Base-by-base conservation (phyloP, 1,140 invertebrate species). In the Papilio helenus region DNA sequence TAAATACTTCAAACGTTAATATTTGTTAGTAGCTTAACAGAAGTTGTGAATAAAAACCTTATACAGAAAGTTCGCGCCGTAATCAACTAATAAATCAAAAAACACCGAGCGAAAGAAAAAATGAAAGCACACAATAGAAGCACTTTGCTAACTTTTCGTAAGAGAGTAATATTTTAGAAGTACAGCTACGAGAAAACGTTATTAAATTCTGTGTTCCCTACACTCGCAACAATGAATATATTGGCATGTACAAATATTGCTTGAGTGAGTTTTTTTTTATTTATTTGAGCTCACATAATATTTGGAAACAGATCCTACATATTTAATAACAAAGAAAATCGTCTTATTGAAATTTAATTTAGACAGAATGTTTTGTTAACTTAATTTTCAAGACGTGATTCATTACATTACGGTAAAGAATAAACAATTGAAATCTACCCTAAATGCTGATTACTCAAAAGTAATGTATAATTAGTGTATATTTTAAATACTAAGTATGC, bases 141-240 rank as follows among this genome's bases (percentile, higher is more conserved):
- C 61, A 68, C 61, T 68, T 68, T 29, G 61, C 61, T 68, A 68
- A 68, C 61, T 68, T 68, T 68, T 68, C 61, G 26, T 68, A 68
- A 68, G 61, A 68, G 26, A 68, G 61, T 68, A 68, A 68, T 68
- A 68, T 68, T 68, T 68, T 68, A 68, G 61, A 68, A 68, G 61
- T 8, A 68, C 26, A 3, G 61, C 23, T 68, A 68, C 29, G 26
- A 29, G 61, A 68, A 68, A 68, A 68, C 29, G 26, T 68, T 68
- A 68, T 68, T 68, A 68, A 68, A 68, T 68, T 68, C 29, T 34
- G n/a, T 68, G 23, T 68, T 68, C 61, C 61, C 26, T 68, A 29
- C 58, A 26, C 23, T 65, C 58, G 18, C 10, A 29, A 68, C 61
- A 68, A 68, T 68, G 61, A 68, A 68, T 68, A 68, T 68, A 68